Base-by-base conservation (phyloP, 2,113 vertebrate genomes). In the Atherinomorus stipes region DNA sequence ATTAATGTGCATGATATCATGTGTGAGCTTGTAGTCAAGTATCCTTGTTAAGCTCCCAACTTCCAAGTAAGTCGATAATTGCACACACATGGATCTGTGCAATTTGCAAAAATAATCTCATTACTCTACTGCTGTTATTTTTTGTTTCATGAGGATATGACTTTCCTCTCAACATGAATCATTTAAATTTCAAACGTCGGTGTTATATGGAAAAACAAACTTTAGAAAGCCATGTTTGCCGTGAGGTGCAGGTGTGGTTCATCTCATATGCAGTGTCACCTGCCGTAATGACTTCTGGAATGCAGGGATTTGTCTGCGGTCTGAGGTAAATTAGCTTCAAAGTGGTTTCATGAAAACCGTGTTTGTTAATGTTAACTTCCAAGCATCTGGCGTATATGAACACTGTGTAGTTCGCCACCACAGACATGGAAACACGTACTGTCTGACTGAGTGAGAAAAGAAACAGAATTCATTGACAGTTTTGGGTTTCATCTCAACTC, bases 351-450 rank as follows among this genome's bases (percentile, higher is more conserved):
- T 68, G 64, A 76, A 83, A 79, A 66, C 63, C 28, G 44, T 65
- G 59, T 79, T 65, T 67, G 47, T 86, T 72, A 71, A 85, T 81
- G 56, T 74, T 66, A 62, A 78, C 76, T 89, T 88, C 93, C 63
- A 85, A 86, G 83, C 76, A 74, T 69, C 71, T 76, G 54, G 84
- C 86, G 82, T 71, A 26, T 85, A 65, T 56, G 42, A 70, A 37
- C 52, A 79, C 62, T 47, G 68, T 75, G 71, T 38, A 75, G 65
- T 66, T 83, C 51, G 83, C 62, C 77, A 64, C 62, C 11, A 16
- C 6, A 19, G 69, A 91, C 77, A 64, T 87, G 79, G 47, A 87
- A 86, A 81, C 23, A 31, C 42, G 87, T 74, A 66, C 76, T 85
- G 52, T 88, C 83, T 81, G 47, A 88, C 62, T 74, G 47, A 67